Percentiles rank a stretch among this genome's conserved stretches.
phyloP scores from a whole-genome alignment of 1,140 invertebrate species.

The Micrasema minimum region DNA sequence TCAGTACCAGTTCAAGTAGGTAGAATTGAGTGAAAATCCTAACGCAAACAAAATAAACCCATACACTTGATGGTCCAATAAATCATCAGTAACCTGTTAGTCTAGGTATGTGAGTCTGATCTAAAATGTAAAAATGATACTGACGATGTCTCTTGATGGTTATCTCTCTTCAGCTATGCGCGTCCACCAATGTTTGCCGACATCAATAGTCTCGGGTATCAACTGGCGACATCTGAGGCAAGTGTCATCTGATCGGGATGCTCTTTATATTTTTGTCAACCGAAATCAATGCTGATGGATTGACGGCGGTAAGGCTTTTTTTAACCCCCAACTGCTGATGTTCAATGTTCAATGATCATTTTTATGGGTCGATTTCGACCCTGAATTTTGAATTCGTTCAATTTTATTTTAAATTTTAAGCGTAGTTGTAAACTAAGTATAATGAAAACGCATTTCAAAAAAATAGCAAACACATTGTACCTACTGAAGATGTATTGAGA shows the following conservation, averaged over 20 bases:
- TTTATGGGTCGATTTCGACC: too few species aligned
- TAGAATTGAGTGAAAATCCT: slow-evolving; percentile 29
- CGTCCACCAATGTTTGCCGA: slow-evolving; percentile 32
- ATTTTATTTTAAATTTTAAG: too few species aligned
- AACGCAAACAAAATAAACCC: slow-evolving; percentile 29
- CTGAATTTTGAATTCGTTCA: too few species aligned
- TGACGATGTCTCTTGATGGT: slow-evolving; percentile 2
- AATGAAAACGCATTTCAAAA: too few species aligned
- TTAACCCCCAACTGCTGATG: background rate
- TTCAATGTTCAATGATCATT: too few species aligned
- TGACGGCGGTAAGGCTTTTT: slow-evolving; percentile 17
- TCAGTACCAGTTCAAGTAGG: too few species aligned
- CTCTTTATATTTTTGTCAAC: slow-evolving; percentile 32
- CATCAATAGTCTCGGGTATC: slow-evolving; percentile 31
- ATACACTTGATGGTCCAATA: slow-evolving; percentile 25
- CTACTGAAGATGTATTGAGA: slow-evolving; percentile 4
- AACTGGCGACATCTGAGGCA: slow-evolving; percentile 13
- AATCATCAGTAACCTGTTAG: slow-evolving; percentile 18
- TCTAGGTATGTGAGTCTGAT: background rate
- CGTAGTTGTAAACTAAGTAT: too few species aligned
- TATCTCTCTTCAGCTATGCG: slow-evolving; percentile 19
- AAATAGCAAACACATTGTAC: too few species aligned
- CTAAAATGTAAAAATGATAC: slow-evolving; percentile 21
- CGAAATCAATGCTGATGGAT: slow-evolving; percentile 35
- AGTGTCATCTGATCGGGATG: slow-evolving; percentile 28